Evolutionary conservation across 2,888 invertebrate genomes (phyloP).

Genomic region (Acleris sparsana): DNA sequence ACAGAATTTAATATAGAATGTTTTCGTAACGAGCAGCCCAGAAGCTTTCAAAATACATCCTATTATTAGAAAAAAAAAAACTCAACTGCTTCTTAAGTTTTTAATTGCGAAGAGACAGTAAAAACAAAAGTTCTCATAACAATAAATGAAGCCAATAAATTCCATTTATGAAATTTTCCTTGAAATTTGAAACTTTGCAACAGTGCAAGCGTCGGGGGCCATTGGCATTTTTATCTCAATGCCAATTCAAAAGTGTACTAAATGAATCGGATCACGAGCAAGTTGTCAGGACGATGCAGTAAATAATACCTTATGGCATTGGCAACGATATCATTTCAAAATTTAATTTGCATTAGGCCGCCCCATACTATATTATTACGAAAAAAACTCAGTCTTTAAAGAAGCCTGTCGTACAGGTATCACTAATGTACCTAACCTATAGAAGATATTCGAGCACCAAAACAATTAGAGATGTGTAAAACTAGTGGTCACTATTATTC

Average conservation of each 20-base stretch:
- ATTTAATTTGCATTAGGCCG: slow-evolving; percentile 20
- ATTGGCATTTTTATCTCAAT: slow-evolving; percentile 21
- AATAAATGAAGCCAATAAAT: slow-evolving; percentile 19
- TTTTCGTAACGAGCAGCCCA: not conserved
- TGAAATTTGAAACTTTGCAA: slow-evolving; percentile 32
- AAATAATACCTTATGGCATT: slow-evolving; percentile 21
- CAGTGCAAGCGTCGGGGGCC: slow-evolving; percentile 8
- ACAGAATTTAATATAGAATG: slow-evolving; percentile 19
- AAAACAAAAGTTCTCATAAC: slow-evolving; percentile 1
- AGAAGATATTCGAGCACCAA: not conserved
- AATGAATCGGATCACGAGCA: slow-evolving; percentile 27
- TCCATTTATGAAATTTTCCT: slow-evolving; percentile 3
- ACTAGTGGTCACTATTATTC: slow-evolving; percentile 5
- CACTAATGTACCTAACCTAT: too few relatives aligned
- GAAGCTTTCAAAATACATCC: not conserved
- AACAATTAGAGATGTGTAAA: not conserved
- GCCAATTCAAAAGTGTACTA: slow-evolving; percentile 18
- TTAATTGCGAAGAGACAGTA: not conserved
- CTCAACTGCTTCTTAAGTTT: not conserved
- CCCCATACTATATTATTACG: not conserved
- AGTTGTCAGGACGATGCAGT: slow-evolving; percentile 9
- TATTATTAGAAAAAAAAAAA: slow-evolving; percentile 1
- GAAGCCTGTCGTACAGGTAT: not conserved
- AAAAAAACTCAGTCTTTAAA: too few relatives aligned
- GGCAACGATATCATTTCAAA: slow-evolving; percentile 15